Base-by-base conservation (phyloP, 2,888 invertebrate genomes). In the Suillia variegata region DNA sequence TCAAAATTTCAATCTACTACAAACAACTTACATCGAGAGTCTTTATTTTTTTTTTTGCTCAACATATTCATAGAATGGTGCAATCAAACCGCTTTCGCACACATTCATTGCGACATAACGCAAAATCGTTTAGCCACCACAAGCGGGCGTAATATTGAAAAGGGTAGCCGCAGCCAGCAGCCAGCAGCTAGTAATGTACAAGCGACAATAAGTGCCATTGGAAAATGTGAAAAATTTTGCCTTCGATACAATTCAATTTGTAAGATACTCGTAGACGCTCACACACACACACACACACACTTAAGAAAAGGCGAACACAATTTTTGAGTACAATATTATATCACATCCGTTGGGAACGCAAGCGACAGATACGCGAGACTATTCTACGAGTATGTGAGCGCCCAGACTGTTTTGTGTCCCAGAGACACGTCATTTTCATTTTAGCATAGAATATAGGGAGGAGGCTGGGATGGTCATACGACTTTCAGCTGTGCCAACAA, bases 291-390 rank as follows among this genome's bases (percentile, higher is more conserved):
- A n/a, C n/a, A n/a, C n/a, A n/a, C n/a, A n/a, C n/a, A n/a, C n/a
- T n/a, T n/a, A n/a, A n/a, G n/a, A n/a, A n/a, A n/a, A 20, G 18
- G 17, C 18, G 6, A 18, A 45, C 17, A 18, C 18, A 45, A 45
- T 5, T 45, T 38, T 26, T 10, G 26, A 26, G n/a, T 31, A 20
- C 17, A 18, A 20, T 45, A 71, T 71, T 71, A 71, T 74, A 71
- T 71, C 71, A 71, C 74, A 71, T 71, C 71, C 71, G 71, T 63
- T 66, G 50, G 18, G 51, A 26, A n/a, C 56, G 59, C 33, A 15
- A 42, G n/a, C 50, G 17, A 49, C 34, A n/a, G 42, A 10, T 12
- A 20, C 18, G 45, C 20, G 18, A 8, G 13, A 45, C 18, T 3
- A n/a, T n/a, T 38, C n/a, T 38, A n/a, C 38, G 38, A 4, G 8